These are phyloP conservation scores for Botia kubotai DNA, from an alignment of 2,797 vertebrate genomes.

Conservation along the genomic window DNA sequence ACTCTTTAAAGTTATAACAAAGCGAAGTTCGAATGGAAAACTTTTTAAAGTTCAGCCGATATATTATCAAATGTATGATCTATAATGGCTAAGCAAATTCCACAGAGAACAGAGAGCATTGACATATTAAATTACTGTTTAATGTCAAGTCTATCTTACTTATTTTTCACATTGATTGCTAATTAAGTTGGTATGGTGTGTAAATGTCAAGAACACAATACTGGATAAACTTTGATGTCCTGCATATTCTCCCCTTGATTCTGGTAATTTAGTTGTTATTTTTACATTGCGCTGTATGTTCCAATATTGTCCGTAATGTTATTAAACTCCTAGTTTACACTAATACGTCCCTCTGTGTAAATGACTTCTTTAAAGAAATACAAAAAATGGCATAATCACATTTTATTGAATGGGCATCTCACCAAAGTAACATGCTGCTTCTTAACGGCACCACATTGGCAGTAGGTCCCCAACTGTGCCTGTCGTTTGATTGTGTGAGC, in stretches of 20 bases:
- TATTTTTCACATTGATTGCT: slow-evolving; percentile 31
- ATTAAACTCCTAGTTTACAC: not conserved
- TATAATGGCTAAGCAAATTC: slow-evolving; percentile 14
- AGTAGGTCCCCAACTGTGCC: slow-evolving; percentile 2
- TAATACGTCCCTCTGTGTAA: not conserved
- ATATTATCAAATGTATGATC: slow-evolving; percentile 14
- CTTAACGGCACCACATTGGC: not conserved
- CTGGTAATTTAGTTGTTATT: not conserved
- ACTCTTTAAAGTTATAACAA: not conserved
- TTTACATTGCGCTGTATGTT: not conserved
- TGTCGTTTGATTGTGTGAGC: slow-evolving; percentile 6
- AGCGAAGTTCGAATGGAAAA: slow-evolving; percentile 23
- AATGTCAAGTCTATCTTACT: slow-evolving; percentile 42
- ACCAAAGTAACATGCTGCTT: not conserved
- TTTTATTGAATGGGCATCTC: not conserved
- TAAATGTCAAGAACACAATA: slow-evolving; percentile 29
- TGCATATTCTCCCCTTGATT: not conserved
- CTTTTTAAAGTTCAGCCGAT: slow-evolving; percentile 28
- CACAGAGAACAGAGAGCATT: not conserved
- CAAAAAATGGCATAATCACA: not conserved
- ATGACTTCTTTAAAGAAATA: slow-evolving; percentile 4
- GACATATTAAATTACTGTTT: slow-evolving; percentile 36
- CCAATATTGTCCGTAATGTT: not conserved
- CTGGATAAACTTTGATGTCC: not conserved
- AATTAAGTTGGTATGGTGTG: slow-evolving; percentile 20